Evolutionary conservation across 2,888 invertebrate genomes (phyloP).

Genomic region (Philhelius pedissequus): DNA sequence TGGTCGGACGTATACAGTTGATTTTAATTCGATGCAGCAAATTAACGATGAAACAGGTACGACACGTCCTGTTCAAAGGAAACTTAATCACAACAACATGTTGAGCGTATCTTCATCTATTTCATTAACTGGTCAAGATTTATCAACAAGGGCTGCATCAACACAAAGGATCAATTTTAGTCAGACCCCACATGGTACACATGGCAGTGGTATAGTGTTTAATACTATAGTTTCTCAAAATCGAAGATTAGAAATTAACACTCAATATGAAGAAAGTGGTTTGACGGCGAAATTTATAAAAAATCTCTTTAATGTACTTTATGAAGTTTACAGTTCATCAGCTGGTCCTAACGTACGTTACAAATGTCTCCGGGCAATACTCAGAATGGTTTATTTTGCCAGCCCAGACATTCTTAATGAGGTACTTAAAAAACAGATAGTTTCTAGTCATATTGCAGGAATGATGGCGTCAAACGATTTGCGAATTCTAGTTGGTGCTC

Average conservation of each 20-base stretch:
- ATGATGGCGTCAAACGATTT: conserved; percentile 99
- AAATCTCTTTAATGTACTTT: conserved; percentile 95
- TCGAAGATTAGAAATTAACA: conserved; percentile 78
- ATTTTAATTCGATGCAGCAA: conserved; percentile 98
- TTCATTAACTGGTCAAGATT: conserved; percentile 73
- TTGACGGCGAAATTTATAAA: conserved; percentile 85
- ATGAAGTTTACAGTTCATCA: conserved; percentile 98
- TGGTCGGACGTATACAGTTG: conserved; percentile 96
- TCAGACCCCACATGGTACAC: not conserved
- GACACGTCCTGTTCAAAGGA: conserved; percentile 93
- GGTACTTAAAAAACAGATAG: conserved; percentile 85
- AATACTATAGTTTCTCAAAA: conserved; percentile 39
- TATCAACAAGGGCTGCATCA: conserved; percentile 71
- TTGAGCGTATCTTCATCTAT: conserved; percentile 69
- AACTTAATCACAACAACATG: conserved; percentile 83
- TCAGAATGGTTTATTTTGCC: conserved; percentile 98
- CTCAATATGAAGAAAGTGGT: conserved; percentile 86
- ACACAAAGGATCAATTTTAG: conserved; percentile 59
- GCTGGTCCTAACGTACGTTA: conserved; percentile 98
- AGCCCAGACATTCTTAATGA: conserved; percentile 90
- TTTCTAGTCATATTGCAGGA: conserved; percentile 97
- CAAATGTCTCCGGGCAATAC: conserved; percentile 96
- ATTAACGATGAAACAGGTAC: conserved; percentile 99
- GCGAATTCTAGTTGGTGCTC: conserved; percentile 96
- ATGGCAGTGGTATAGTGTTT: conserved; percentile 55